Evolutionary conservation across 2,797 vertebrate species (phyloP), one percentile per base, ranked within the genome.

Genomic region (Fistularia commersonii): DNA sequence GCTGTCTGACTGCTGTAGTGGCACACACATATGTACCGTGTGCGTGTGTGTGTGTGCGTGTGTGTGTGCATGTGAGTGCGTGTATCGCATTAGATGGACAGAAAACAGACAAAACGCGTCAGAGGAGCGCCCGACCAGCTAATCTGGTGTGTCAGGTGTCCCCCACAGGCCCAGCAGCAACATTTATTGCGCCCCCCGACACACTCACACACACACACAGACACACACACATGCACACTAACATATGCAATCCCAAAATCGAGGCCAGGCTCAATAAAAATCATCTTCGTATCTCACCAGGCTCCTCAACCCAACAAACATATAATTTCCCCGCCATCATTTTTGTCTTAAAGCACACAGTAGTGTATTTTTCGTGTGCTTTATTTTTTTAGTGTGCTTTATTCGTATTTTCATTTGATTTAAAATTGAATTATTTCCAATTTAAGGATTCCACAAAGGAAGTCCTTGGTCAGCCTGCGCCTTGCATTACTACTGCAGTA

Each of bases 61-160:
- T 39, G 45, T n/a, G 34, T 10, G 32, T 54, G 56, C 14, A 0
- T 31, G 52, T 47, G n/a, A 59, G 41, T 75, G n/a, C n/a, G 2
- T 23, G 23, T 23, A 23, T 23, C 23, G 23, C 23, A 23, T 23
- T 23, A 23, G 76, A 81, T 48, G 56, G 77, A 72, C 70, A 57
- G 71, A 61, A 48, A 80, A 69, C 77, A 83, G 79, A 77, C 72
- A 37, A 64, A 69, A 62, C 48, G 48, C 80, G 82, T 85, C 80
- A 74, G 65, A 66, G 59, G 53, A 58, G 60, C 50, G 2, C 37
- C 35, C 7, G 32, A 56, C 44, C 61, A 73, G 54, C 60, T 85
- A 85, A 87, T 80, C 62, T 66, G 40, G 53, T 50, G 47, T 86
- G 84, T 82, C 86, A 84, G 73, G 72, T 74, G 66, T 79, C 81